Conservation (phyloP, 1,140 invertebrate genomes). For the Drosophila pandora region DNA sequence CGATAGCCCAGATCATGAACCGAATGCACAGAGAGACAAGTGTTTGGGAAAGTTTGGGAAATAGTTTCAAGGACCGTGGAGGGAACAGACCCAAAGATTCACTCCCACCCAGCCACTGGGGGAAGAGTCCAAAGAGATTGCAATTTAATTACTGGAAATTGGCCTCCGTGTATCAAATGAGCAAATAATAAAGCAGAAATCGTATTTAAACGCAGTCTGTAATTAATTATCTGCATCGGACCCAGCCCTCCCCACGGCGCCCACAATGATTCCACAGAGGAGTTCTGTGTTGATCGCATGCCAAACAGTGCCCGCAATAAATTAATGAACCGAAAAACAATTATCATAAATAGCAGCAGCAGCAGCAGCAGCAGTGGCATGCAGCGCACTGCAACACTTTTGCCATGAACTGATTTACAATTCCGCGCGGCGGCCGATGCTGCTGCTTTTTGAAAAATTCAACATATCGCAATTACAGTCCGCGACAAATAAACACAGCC, state of each 20-base stretch:
- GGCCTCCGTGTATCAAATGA: conserved; percentile 19
- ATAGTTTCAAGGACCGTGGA: too few relatives aligned
- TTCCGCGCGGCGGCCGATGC: conserved; percentile 11
- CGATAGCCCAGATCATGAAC: conserved; percentile 33
- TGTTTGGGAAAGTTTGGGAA: not conserved
- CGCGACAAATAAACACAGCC: conserved; percentile 28
- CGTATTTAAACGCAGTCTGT: conserved; percentile 65
- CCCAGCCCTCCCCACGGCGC: not conserved
- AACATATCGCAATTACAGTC: conserved; percentile 39
- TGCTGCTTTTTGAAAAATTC: conserved; percentile 36
- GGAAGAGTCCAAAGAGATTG: too few relatives aligned
- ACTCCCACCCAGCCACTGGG: too few relatives aligned
- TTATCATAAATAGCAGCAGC: conserved; percentile 69
- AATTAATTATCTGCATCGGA: conserved; percentile 71
- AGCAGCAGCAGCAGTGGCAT: conserved; percentile 55
- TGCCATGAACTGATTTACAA: conserved; percentile 66
- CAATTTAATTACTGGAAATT: not conserved
- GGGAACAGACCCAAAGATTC: too few relatives aligned
- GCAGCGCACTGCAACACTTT: conserved; percentile 44
- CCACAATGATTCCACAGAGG: not conserved
- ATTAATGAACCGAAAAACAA: conserved; percentile 76
- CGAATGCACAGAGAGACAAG: conserved; percentile 39
- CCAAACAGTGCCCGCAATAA: conserved; percentile 62
- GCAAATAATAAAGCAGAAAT: conserved; percentile 62
- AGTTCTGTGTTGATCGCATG: conserved; percentile 51